A percentile compares a stretch with the other conserved stretches of the same genome.
phyloP scores from a whole-genome alignment of 2,888 invertebrate species.

The Brachycybe producta region DNA sequence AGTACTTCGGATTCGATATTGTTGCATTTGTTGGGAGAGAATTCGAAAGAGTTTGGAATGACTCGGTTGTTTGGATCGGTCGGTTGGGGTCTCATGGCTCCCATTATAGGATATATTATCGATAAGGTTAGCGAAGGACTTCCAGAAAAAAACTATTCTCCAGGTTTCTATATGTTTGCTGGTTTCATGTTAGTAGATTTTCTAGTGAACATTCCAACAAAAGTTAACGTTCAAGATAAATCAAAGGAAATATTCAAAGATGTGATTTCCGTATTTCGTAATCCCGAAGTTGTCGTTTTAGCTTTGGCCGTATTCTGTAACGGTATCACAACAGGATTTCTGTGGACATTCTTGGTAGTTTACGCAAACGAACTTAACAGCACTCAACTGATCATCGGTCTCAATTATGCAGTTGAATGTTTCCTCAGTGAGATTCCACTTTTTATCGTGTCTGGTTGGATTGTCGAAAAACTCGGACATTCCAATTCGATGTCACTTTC shows the following conservation, averaged over 20 bases:
- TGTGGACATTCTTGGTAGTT: slow-evolving; percentile 17
- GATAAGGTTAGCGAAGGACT: slow-evolving; percentile 55
- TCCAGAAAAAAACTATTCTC: slow-evolving; percentile 55
- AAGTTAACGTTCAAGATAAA: slow-evolving; percentile 1
- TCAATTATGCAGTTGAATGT: slow-evolving; percentile 62
- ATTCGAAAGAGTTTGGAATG: slow-evolving; percentile 62
- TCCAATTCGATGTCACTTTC: slow-evolving; percentile 70
- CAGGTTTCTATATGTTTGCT: slow-evolving; percentile 65
- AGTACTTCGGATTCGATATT: slow-evolving; percentile 82
- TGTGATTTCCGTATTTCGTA: background rate
- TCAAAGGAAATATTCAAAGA: slow-evolving; percentile 11
- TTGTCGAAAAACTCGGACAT: slow-evolving; percentile 67
- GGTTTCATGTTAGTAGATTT: slow-evolving; percentile 36
- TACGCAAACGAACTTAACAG: slow-evolving; percentile 15
- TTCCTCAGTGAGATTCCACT: slow-evolving; percentile 76
- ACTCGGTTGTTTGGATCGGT: slow-evolving; percentile 80
- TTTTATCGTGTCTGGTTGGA: slow-evolving; percentile 64
- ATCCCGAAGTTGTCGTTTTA: slow-evolving; percentile 9
- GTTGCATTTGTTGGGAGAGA: slow-evolving; percentile 63
- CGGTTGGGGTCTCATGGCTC: slow-evolving; percentile 68
- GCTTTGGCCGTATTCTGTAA: slow-evolving; percentile 12
- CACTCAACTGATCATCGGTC: slow-evolving; percentile 49
- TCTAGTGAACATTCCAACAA: slow-evolving; percentile 42
- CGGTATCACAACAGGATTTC: slow-evolving; percentile 16
- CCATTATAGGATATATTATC: slow-evolving; percentile 62